Evolutionary conservation across 2,888 invertebrate genomes (phyloP).

Genomic region (Nemoura dubitans): DNA sequence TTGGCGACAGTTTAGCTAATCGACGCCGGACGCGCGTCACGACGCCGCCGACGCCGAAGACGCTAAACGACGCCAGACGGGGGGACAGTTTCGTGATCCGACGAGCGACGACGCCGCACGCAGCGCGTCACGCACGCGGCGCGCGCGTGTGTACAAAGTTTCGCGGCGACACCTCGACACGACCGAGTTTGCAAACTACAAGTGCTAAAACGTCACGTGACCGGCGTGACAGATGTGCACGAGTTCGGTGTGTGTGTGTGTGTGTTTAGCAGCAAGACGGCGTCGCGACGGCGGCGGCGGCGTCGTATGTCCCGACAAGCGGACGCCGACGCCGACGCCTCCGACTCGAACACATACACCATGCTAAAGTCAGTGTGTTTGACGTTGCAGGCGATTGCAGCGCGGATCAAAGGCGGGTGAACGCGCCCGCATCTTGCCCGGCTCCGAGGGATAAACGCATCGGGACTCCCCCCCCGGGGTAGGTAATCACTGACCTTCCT

Average conservation of each 20-base stretch:
- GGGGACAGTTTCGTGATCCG: background rate
- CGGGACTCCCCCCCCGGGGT: background rate
- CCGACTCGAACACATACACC: no score
- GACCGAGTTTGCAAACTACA: background rate
- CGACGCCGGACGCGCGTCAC: background rate
- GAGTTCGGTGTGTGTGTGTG: no score
- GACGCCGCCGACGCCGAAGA: background rate
- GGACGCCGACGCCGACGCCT: background rate
- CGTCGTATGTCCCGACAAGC: no score
- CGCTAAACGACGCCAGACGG: background rate
- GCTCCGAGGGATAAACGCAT: background rate
- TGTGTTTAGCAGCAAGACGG: background rate
- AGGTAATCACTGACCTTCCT: background rate
- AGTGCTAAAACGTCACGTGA: background rate
- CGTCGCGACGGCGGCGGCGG: background rate
- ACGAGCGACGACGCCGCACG: background rate
- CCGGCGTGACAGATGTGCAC: background rate
- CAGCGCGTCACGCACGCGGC: background rate
- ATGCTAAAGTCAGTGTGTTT: no score
- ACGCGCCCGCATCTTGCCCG: background rate
- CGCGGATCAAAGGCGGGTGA: background rate
- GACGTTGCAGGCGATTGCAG: no score
- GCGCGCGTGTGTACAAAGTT: background rate
- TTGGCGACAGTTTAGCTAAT: background rate
- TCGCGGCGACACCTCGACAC: background rate